A percentile compares a stretch with the other conserved stretches of the same genome.
These are phyloP conservation scores for Hylaeus anthracinus DNA, from an alignment of 1,140 invertebrate genomes.

Conservation along the genomic window DNA sequence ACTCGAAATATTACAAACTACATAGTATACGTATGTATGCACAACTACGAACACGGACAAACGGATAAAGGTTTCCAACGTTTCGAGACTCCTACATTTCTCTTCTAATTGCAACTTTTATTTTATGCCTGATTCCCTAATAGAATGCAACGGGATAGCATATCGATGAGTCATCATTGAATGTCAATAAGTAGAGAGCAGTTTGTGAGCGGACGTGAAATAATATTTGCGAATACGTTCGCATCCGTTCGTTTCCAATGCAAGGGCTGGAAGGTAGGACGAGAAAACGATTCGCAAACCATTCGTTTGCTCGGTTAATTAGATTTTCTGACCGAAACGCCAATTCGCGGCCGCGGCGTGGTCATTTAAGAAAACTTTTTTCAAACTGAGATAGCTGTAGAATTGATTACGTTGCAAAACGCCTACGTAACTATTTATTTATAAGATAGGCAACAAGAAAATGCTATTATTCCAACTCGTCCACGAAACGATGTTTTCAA, in stretches of 20 bases:
- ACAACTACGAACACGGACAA: no score
- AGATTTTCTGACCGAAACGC: no score
- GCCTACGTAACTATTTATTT: no score
- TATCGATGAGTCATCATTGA: constrained; percentile 25
- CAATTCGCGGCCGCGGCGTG: no score
- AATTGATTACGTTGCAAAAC: background rate
- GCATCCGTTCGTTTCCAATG: background rate
- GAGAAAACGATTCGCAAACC: background rate
- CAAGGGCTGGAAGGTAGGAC: background rate
- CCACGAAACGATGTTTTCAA: no score
- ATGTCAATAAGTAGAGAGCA: constrained; percentile 6
- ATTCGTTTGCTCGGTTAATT: background rate
- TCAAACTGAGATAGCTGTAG: no score
- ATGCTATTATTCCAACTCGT: background rate
- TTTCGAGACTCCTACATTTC: background rate
- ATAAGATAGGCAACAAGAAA: background rate
- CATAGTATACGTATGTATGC: no score
- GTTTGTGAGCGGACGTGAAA: background rate
- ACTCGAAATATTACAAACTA: background rate
- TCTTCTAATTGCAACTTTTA: constrained; percentile 14
- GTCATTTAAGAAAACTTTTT: no score
- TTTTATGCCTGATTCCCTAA: background rate
- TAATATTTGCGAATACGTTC: constrained; percentile 13
- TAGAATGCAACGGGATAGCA: background rate
- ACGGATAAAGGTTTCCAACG: no score